Evolutionary conservation across 2,888 invertebrate genomes (phyloP), one percentile per base, ranked within the genome.

Genomic region (Cordilura impudica): DNA sequence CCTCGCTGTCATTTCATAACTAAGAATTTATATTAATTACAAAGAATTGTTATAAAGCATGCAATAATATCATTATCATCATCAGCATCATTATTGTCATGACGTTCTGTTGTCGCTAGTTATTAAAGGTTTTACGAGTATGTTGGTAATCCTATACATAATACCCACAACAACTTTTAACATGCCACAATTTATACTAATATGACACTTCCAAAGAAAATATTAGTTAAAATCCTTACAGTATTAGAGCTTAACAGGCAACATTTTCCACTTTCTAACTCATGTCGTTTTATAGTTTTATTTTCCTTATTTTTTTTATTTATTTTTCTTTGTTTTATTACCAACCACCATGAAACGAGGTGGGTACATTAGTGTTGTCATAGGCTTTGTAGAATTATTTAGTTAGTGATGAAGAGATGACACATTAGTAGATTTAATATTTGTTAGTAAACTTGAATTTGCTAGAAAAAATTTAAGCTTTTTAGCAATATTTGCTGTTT

Each of bases 201-300:
- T 53, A 45, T 51, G 45, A 21, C 39, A 49, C 35, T 56, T 23
- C 51, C 43, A 47, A 14, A 19, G 61, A 61, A 54, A 63, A 61
- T 71, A 71, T 53, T 71, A 39, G 39, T 43, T 35, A 70, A 61
- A 53, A 53, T 54, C 63, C 45, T 29, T 54, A 8, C 53, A 21
- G 51, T 53, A 63, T 54, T 43, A 61, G 21, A 63, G 21, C 61
- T 63, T 54, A 72, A 63, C 54, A 53, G 53, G 71, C 61, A 29
- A 51, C 19, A 26, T 10, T 12, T 23, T 54, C 29, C 45, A 26
- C 6, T 31, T 18, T 16, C 8, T 2, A 35, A 35, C 4, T 26
- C 35, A 35, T 35, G 6, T 29, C 7, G 29, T 10, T 6, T 29
- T 29, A 8, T 29, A 29, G 6, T 29, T n/a, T n/a, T n/a, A n/a